These are phyloP conservation scores for Nestor notabilis DNA, from an alignment of 2,113 vertebrate genomes.

Conservation along the genomic window DNA sequence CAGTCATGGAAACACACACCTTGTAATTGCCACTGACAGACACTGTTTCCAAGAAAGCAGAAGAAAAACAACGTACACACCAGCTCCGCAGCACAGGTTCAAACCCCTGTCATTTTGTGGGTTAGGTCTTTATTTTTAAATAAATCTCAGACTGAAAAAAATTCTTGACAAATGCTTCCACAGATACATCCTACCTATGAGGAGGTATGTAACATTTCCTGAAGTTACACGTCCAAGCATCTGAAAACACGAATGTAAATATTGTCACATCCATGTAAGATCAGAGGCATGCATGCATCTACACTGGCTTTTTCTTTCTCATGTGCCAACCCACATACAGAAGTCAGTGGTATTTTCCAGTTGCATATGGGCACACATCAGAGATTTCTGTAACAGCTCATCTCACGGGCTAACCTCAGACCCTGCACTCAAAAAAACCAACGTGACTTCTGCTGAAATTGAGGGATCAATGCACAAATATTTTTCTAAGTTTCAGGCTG, in stretches of 20 bases:
- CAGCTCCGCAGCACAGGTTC: rapidly evolving
- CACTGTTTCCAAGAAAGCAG: neutral
- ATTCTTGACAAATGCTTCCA: neutral
- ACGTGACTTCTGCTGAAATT: neutral
- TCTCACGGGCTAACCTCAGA: neutral
- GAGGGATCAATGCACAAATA: neutral
- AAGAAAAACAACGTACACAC: neutral
- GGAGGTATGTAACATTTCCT: neutral
- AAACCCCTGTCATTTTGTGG: neutral
- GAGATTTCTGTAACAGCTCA: neutral
- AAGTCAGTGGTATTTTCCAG: neutral
- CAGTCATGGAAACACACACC: neutral
- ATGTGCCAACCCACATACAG: rapidly evolving
- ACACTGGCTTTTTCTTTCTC: neutral
- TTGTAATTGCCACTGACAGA: neutral
- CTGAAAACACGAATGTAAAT: neutral
- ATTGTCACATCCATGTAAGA: neutral
- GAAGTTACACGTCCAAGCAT: neutral
- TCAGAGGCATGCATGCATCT: neutral
- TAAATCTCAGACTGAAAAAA: neutral
- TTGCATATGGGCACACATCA: rapidly evolving
- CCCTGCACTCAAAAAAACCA: neutral
- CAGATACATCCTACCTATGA: neutral
- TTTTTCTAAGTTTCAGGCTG: neutral
- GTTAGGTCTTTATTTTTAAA: neutral